These are phyloP conservation scores for Rattus rattus DNA, from an alignment of 2,113 vertebrate genomes.

Conservation along the genomic window DNA sequence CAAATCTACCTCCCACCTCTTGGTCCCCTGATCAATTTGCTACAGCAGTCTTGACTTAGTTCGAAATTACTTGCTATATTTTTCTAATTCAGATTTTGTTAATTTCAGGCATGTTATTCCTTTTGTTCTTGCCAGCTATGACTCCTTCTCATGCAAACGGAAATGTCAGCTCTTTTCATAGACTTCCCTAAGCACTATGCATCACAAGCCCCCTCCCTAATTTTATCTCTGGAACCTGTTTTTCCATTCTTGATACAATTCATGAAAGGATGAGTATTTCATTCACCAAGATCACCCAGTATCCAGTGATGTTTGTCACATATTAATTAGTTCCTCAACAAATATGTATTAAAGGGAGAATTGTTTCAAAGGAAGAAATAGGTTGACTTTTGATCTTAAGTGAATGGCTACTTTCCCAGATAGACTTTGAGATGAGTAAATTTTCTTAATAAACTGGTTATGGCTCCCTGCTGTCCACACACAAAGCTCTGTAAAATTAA, in stretches of 20 bases:
- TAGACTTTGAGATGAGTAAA: not conserved
- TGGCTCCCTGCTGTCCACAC: not conserved
- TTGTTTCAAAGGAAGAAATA: not conserved
- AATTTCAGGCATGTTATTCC: not conserved
- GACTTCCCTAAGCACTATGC: not conserved
- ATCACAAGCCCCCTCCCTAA: not conserved
- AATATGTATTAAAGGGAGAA: not conserved
- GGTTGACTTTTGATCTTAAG: not conserved
- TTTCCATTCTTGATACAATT: not conserved
- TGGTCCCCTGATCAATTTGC: not conserved
- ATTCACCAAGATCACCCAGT: not conserved
- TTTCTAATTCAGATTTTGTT: not conserved
- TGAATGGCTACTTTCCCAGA: not conserved
- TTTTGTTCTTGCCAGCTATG: not conserved
- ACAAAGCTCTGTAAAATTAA: not conserved
- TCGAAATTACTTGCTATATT: not conserved
- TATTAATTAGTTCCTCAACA: not conserved
- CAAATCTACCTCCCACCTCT: not conserved
- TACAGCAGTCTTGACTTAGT: not conserved
- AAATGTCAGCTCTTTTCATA: not conserved
- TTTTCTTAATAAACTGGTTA: conserved; percentile 39
- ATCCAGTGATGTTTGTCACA: not conserved
- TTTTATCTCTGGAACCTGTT: not conserved
- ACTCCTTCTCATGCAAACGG: not conserved
- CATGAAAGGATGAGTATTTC: not conserved